phyloP scores from a whole-genome alignment of 2,888 invertebrate genomes.

The Cosmia trapezina region DNA sequence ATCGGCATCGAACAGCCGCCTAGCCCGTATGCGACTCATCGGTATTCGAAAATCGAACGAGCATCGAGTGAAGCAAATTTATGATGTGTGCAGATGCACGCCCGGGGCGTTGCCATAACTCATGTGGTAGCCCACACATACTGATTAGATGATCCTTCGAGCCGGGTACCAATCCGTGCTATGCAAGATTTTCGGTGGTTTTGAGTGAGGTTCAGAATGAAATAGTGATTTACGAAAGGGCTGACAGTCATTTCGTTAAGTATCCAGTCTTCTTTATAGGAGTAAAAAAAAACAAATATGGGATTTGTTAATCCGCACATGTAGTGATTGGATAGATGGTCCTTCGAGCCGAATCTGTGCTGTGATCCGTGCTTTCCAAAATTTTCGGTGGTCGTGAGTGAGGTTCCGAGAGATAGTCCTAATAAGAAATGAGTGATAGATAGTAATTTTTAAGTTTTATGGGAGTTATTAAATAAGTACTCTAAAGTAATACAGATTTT shows the following conservation, averaged over 20 bases:
- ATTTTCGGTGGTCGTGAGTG: slow-evolving; percentile 1
- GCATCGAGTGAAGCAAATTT: slow-evolving; percentile 79
- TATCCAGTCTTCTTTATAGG: too few species aligned
- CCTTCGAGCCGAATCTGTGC: slow-evolving; percentile 21
- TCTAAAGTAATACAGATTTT: not conserved
- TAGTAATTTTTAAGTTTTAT: not conserved
- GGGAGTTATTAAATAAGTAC: not conserved
- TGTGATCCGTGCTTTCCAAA: slow-evolving; percentile 12
- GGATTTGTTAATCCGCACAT: slow-evolving; percentile 61
- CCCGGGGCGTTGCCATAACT: slow-evolving; percentile 70
- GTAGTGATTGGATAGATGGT: slow-evolving; percentile 70
- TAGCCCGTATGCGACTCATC: slow-evolving; percentile 68
- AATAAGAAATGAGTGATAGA: not conserved
- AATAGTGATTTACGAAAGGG: slow-evolving; percentile 3
- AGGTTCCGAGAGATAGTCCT: not conserved
- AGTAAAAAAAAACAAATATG: not conserved
- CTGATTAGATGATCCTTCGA: slow-evolving; percentile 67
- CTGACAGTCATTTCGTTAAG: not conserved
- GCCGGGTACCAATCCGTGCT: slow-evolving; percentile 1
- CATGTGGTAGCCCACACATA: slow-evolving; percentile 71
- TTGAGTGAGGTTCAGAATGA: not conserved
- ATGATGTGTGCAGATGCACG: slow-evolving; percentile 80
- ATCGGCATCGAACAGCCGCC: slow-evolving; percentile 41
- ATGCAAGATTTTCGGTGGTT: slow-evolving; percentile 28
- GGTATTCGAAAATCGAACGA: slow-evolving; percentile 79